A percentile compares a stretch with the other conserved stretches of the same genome.
Evolutionary conservation across 2,888 invertebrate species (phyloP).

Genomic region (Morpho helenor): DNA sequence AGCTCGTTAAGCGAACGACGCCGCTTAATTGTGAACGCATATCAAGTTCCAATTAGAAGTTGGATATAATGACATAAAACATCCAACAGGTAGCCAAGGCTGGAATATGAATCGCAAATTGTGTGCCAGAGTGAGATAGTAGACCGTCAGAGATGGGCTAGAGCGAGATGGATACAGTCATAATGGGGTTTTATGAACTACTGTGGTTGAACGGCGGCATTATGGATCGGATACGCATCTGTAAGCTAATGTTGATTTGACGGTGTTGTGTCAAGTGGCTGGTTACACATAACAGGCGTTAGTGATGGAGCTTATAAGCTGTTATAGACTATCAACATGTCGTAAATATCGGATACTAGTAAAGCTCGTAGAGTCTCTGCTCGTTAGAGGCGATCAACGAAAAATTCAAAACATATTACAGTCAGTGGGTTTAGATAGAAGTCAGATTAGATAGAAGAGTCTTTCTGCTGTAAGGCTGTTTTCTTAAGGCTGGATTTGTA

Average conservation of each 20-base stretch:
- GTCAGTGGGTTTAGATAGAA: too few species aligned
- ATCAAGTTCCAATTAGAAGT: slow-evolving; percentile 72
- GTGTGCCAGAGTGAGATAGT: slow-evolving; percentile 24
- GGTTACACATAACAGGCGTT: slow-evolving; percentile 17
- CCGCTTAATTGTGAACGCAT: slow-evolving; percentile 66
- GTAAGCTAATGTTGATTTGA: slow-evolving; percentile 25
- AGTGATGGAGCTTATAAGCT: slow-evolving; percentile 11
- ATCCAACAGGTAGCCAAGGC: slow-evolving; percentile 33
- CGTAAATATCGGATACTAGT: neutral
- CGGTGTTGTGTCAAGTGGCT: slow-evolving; percentile 13
- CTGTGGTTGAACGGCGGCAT: slow-evolving; percentile 23
- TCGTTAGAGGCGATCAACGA: too few species aligned
- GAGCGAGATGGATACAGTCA: slow-evolving; percentile 20
- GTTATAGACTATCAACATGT: slow-evolving; percentile 1
- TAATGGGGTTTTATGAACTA: slow-evolving; percentile 17
- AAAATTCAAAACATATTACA: too few species aligned
- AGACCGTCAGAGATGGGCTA: slow-evolving; percentile 1
- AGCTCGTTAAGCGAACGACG: slow-evolving; percentile 66
- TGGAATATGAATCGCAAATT: slow-evolving; percentile 29
- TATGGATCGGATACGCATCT: slow-evolving; percentile 30
- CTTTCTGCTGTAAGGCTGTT: too few species aligned
- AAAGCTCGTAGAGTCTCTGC: too few species aligned
- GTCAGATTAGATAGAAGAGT: too few species aligned
- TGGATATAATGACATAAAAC: slow-evolving; percentile 58
- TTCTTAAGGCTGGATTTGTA: too few species aligned